A percentile compares a stretch with the other conserved stretches of the same genome.
Evolutionary conservation across 2,797 vertebrate species (phyloP).

Genomic region (Rhinophrynus dorsalis): DNA sequence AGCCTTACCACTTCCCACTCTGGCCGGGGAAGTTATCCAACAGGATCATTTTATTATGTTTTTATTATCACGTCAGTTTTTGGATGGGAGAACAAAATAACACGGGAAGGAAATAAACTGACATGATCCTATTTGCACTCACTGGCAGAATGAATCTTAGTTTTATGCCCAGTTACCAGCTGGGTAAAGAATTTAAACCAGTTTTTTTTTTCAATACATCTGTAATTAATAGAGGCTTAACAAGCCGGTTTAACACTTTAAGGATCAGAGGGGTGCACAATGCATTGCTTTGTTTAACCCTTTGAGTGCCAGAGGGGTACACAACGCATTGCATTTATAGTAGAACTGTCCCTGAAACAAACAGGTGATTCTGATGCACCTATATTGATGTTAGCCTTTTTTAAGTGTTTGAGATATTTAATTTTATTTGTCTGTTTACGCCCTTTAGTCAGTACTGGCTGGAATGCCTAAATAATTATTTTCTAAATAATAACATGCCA

Average conservation of each 20-base stretch:
- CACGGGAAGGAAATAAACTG: slow-evolving; percentile 45
- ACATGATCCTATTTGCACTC: slow-evolving; percentile 45
- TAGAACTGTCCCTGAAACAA: not conserved
- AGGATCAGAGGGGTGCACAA: not conserved
- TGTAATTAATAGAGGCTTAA: slow-evolving; percentile 11
- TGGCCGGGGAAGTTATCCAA: slow-evolving; percentile 41
- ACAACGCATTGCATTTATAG: no score
- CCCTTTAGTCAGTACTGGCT: no score
- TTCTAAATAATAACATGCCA: no score
- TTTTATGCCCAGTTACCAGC: slow-evolving; percentile 32
- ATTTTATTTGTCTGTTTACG: no score
- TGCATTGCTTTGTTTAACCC: no score
- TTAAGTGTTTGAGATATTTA: no score
- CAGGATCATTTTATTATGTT: slow-evolving; percentile 48
- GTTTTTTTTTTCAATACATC: slow-evolving; percentile 9
- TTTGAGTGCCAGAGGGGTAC: no score
- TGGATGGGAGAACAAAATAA: slow-evolving; percentile 43
- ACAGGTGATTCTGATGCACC: no score
- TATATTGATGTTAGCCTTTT: no score
- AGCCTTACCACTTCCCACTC: slow-evolving; percentile 42
- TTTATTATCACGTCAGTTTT: slow-evolving; percentile 49
- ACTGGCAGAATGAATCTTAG: slow-evolving; percentile 30
- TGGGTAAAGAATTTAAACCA: slow-evolving; percentile 9
- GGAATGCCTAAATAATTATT: no score
- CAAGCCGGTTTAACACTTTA: not conserved